Conservation (phyloP, 2,888 invertebrate species). For the Lottia scabra region DNA sequence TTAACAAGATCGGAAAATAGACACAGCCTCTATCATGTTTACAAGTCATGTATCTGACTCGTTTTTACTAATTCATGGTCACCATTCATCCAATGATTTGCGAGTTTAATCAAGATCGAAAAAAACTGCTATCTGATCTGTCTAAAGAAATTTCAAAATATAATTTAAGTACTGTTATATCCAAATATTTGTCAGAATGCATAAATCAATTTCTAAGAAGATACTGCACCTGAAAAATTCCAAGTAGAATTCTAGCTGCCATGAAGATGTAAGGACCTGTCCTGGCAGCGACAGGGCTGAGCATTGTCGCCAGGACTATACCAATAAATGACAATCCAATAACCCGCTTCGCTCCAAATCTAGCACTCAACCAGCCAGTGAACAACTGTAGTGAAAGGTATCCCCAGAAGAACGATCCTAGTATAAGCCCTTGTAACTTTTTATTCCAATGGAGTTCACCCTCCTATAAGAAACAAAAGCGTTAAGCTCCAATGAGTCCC, state of each 20-base stretch:
- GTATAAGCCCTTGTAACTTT: slow-evolving; percentile 71
- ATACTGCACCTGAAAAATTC: slow-evolving; percentile 48
- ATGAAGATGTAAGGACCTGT: slow-evolving; percentile 39
- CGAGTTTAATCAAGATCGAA: no score
- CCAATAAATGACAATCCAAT: slow-evolving; percentile 50
- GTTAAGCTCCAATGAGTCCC: no score
- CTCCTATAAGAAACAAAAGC: slow-evolving; percentile 29
- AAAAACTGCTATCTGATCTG: no score
- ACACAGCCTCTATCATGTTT: no score
- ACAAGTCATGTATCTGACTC: no score
- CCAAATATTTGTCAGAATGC: no score
- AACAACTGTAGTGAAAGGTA: slow-evolving; percentile 67
- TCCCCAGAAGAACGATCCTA: slow-evolving; percentile 74
- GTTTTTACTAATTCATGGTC: no score
- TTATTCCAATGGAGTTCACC: slow-evolving; percentile 73
- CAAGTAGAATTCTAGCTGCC: slow-evolving; percentile 42
- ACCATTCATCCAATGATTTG: no score
- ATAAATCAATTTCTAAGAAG: no score
- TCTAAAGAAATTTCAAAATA: no score
- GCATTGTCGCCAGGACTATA: slow-evolving; percentile 37
- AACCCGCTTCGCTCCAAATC: slow-evolving; percentile 60
- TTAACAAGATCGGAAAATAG: no score
- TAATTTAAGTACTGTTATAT: no score
- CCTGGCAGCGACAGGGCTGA: slow-evolving; percentile 46
- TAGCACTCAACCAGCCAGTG: slow-evolving; percentile 42